These are phyloP conservation scores for Proales similis DNA, from an alignment of 1,140 invertebrate species.

Conservation along the genomic window DNA sequence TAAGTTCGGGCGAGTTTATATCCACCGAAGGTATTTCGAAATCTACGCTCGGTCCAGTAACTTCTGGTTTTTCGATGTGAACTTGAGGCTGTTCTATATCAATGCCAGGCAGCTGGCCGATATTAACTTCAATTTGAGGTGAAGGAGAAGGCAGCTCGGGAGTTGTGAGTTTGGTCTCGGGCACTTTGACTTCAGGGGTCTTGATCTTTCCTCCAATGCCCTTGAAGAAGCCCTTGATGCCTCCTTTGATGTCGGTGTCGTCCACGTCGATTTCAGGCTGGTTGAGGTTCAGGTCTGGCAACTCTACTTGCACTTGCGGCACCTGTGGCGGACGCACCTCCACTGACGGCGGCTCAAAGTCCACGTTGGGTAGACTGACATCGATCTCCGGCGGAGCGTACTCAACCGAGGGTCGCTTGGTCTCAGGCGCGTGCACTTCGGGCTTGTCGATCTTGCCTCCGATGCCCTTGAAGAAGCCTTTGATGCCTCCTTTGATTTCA, in stretches of 20 bases:
- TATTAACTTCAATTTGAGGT: no score
- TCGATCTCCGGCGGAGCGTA: no score
- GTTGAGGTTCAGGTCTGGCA: background rate
- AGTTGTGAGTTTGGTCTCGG: no score
- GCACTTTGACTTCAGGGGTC: slow-evolving; percentile 24
- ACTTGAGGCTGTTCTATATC: no score
- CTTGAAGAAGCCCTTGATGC: slow-evolving; percentile 28
- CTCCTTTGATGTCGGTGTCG: slow-evolving; percentile 1
- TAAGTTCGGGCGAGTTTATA: slow-evolving; percentile 11
- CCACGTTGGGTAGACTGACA: no score
- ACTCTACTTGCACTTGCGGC: background rate
- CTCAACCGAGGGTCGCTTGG: no score
- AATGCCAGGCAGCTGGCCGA: no score
- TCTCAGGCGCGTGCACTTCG: slow-evolving; percentile 23
- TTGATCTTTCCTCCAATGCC: slow-evolving; percentile 35
- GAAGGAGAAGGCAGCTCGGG: no score
- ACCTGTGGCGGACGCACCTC: no score
- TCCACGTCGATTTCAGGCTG: background rate
- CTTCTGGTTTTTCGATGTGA: background rate
- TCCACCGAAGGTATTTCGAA: slow-evolving; percentile 13
- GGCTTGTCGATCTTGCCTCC: slow-evolving; percentile 33
- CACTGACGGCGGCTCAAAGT: no score
- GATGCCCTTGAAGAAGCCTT: slow-evolving; percentile 35
- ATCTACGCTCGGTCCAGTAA: slow-evolving; percentile 1
- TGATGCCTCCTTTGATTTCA: slow-evolving; percentile 14